Evolutionary conservation across 2,888 invertebrate species (phyloP), one percentile per base, ranked within the genome.

Genomic region (Balanococcus diminutus): DNA sequence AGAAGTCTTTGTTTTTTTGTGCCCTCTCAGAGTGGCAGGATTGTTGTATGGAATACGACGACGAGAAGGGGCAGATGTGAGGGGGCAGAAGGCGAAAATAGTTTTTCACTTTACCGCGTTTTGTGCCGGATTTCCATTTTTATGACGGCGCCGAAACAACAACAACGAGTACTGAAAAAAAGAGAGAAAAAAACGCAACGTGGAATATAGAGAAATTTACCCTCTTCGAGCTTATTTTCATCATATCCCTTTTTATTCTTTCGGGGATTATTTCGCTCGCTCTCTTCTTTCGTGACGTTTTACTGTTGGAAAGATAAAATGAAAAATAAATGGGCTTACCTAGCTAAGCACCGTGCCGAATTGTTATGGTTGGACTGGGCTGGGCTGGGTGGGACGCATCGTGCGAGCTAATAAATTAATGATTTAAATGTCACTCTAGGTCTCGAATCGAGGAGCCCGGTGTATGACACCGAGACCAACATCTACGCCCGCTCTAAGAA

Each of bases 121-220:
- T 82, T 31, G 14, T 32, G 56, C 51, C 81, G 56, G 56, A 86
- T 86, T 86, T 86, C 79, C 86, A 86, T 86, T 86, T 86, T 86
- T 86, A 86, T 81, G 86, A 86, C 81, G 86, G 86, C 86, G 86
- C 86, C 86, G 22, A 81, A 81, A 86, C 86, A 86, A 85, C 19
- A 75, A 25, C n/a, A n/a, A n/a, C n/a, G n/a, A 81, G 25, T 19
- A n/a, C 19, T 1, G 22, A 19, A 42, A 81, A n/a, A n/a, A n/a
- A n/a, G n/a, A n/a, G n/a, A n/a, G n/a, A n/a, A n/a, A n/a, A n/a
- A n/a, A n/a, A n/a, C n/a, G n/a, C n/a, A n/a, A n/a, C n/a, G n/a
- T n/a, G n/a, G n/a, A n/a, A n/a, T n/a, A n/a, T n/a, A 25, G 32
- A 36, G 67, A 83, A 83, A 83, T 56, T 25, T 19, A 82, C 46